Percentiles rank a stretch among this genome's conserved stretches.
phyloP scores from a whole-genome alignment of 2,888 invertebrate genomes.

The Agelastica alni region DNA sequence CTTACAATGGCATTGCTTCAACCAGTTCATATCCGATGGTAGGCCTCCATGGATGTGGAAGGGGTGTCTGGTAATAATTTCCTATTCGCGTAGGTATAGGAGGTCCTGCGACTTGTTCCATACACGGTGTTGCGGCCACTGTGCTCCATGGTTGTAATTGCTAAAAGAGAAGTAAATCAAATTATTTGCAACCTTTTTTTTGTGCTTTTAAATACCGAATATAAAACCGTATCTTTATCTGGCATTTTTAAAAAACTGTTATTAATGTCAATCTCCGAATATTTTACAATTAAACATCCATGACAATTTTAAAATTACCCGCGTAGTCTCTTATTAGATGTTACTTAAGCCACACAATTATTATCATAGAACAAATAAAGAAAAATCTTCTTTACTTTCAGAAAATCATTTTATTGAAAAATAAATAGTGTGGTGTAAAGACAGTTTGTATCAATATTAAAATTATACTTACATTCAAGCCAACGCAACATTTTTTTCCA shows the following conservation, averaged over 20 bases:
- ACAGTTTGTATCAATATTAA: too few species aligned
- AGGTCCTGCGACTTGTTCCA: slow-evolving; percentile 68
- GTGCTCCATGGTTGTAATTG: slow-evolving; percentile 75
- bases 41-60: slow-evolving; percentile 79
- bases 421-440: too few species aligned
- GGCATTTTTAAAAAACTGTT: slow-evolving; percentile 16
- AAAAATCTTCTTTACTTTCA: too few species aligned
- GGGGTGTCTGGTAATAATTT: slow-evolving; percentile 72
- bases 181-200: slow-evolving; percentile 34
- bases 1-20: slow-evolving; percentile 72
- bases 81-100: slow-evolving; percentile 68
- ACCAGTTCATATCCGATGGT: slow-evolving; percentile 78
- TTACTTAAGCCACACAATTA: too few species aligned
- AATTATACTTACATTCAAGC: too few species aligned
- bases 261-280: slow-evolving; percentile 4
- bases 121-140: slow-evolving; percentile 62
- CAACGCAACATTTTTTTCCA: too few species aligned
- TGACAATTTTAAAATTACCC: too few species aligned
- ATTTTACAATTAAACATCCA: too few species aligned
- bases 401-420: too few species aligned
- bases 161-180: slow-evolving; percentile 53
- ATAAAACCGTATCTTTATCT: slow-evolving; percentile 35
- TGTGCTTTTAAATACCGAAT: slow-evolving; percentile 46
- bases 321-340: too few species aligned
- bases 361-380: too few species aligned